Evolutionary conservation across 2,113 vertebrate genomes (phyloP), one percentile per base, ranked within the genome.

Genomic region (Erpornis zantholeuca): DNA sequence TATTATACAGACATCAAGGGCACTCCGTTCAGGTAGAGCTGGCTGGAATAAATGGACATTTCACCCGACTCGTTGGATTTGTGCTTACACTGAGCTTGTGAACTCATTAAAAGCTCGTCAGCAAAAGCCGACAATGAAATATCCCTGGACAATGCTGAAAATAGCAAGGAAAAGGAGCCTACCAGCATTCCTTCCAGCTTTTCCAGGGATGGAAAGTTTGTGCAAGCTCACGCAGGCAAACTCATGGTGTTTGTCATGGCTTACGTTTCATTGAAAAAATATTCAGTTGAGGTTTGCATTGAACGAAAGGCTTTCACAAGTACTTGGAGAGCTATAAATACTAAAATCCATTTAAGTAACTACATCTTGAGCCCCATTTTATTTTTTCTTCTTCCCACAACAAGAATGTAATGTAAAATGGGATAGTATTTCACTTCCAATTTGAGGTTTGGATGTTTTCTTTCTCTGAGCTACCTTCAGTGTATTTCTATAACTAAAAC

Each of bases 1-100:
- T 99, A 99, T 98, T 99, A 99, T 89, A 99, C 99, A 94, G 99
- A 99, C 98, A 99, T 99, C 97, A 99, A 99, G 97, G 99, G 99
- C 65, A 99, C 99, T 85, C 99, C 99, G 40, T 99, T 99, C 98
- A 99, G 99, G 99, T 99, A 98, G 97, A 97, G 97, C 97, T 2
- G 84, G 93, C 96, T 94, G 96, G 97, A 96, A 97, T 96, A 96
- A 97, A 97, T 97, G 97, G 94, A 80, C 49, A 11, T 97, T 97
- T 97, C 97, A 97, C 96, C 96, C 85, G 66, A 94, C 88, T 95
- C 94, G n/a, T 97, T 97, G 92, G 71, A 82, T 85, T 96, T 97
- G 94, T 96, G 84, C 97, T 98, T 98, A 88, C 96, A 73, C 80
- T 94, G 92, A 97, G 86, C 94, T 96, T 97, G 91, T 91, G 96